Base-by-base conservation (phyloP, 2,888 invertebrate genomes). In the Athripsodes cinereus region DNA sequence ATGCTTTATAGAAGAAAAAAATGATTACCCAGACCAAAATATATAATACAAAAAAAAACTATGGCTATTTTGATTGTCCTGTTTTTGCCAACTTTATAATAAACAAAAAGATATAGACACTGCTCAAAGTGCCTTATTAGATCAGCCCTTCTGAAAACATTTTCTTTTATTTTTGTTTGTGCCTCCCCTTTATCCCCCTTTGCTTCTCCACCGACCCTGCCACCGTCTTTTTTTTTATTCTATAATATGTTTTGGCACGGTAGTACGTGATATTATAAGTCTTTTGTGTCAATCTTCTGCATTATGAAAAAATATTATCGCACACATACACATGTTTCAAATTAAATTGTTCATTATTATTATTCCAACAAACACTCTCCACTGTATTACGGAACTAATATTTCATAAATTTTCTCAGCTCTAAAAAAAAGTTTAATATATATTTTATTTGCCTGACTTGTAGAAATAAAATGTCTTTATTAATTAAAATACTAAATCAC, bases 61-160 rank as follows among this genome's bases (percentile, higher is more conserved):
- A 40, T 40, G 40, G 40, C 3, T n/a, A 26, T 3, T 13, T 13
- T 16, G 16, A 40, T 40, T 5, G 13, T 40, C 40, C 40, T 40
- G 40, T 16, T 40, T n/a, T 40, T 40, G 40, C 40, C 40, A 40
- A 40, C 5, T 40, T 40, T 40, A n/a, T 40, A 52, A 31, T 22
- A 40, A n/a, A 40, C 16, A 13, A 22, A 22, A 51, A 46, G 40
- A 56, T 22, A 61, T 44, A 53, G 52, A 52, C 46, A 52, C 52
- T 52, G 46, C 56, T 62, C 62, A 57, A 57, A 59, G 57, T 54
- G 52, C 52, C 58, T 60, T 62, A 62, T 62, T 59, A 62, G 57
- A 62, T 59, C 62, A 55, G 18, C 50, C 26, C 50, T 22, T 52
- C 56, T 53, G 34, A 57, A 55, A 57, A 51, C 57, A 54, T 59